Base-by-base conservation (phyloP, 2,113 vertebrate species). In the Penelope pileata region DNA sequence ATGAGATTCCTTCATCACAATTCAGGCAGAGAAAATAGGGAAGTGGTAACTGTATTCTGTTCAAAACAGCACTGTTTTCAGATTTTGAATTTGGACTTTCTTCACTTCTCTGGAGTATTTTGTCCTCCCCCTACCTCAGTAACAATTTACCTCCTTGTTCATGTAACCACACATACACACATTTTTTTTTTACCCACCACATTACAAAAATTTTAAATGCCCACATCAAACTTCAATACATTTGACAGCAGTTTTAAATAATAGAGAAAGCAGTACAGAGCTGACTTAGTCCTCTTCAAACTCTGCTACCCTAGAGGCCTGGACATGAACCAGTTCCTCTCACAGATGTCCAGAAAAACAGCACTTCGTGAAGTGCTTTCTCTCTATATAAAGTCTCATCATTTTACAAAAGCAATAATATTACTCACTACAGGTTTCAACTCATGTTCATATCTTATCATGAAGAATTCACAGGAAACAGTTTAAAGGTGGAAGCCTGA, bases 1-100 rank as follows among this genome's bases (percentile, higher is more conserved):
- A 18, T 1, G 0, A 7, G 7, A 43, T 23, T 70, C 64, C 21
- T 18, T 9, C 27, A 32, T 59, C 29, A 47, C 0, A 26, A 30
- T 3, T 3, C 9, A 23, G 8, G 6, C n/a, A 56, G 16, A 12
- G 4, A n/a, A 27, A 72, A 32, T 13, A 16, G 3, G 7, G 13
- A 62, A 73, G 48, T 4, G 22, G 13, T 24, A 11, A 2, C 16
- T 10, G 12, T 54, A 23, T 34, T 23, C 30, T 60, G 7, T 29
- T 78, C 32, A 19, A 45, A 84, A 16, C 14, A 79, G 56, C 18
- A 17, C 14, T 51, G 54, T 40, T 58, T 43, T 36, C 54, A 75
- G 30, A 66, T 43, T 75, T 56, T 42, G 23, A 50, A 53, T n/a
- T 27, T 9, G 9, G 16, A 29, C 34, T 73, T 80, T 43, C 10